Evolutionary conservation across 2,797 vertebrate species (phyloP).

Genomic region (Bovichtus variegatus): DNA sequence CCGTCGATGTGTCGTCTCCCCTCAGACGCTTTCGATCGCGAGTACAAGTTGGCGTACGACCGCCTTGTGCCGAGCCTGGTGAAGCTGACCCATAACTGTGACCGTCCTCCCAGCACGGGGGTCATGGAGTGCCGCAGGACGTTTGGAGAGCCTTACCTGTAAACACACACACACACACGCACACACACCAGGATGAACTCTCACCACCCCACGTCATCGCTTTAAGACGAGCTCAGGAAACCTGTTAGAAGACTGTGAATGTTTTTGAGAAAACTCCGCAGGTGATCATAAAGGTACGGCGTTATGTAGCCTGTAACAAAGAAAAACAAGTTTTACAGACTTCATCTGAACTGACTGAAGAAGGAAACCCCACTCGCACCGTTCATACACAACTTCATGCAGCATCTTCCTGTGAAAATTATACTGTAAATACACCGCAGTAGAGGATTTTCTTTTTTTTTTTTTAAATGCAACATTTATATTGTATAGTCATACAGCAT

Average conservation of each 20-base stretch:
- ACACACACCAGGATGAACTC: background rate
- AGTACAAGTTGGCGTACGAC: constrained; percentile 96
- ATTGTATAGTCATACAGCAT: constrained; percentile 75
- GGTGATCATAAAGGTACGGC: background rate
- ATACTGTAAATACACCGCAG: constrained; percentile 72
- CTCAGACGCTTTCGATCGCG: constrained; percentile 96
- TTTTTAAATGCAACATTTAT: constrained; percentile 79
- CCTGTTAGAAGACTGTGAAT: constrained; percentile 56
- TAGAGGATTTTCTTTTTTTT: constrained; percentile 63
- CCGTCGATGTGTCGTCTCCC: background rate
- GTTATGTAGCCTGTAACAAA: constrained; percentile 36
- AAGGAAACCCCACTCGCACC: constrained; percentile 19
- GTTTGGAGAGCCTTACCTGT: constrained; percentile 93
- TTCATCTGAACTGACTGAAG: background rate
- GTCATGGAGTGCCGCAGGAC: constrained; percentile 97
- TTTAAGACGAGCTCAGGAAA: constrained; percentile 77
- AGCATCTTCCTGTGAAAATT: constrained; percentile 43
- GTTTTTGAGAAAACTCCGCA: constrained; percentile 16
- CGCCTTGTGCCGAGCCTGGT: constrained; percentile 93
- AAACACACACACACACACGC: background rate
- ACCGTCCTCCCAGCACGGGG: constrained; percentile 93
- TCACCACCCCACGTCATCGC: constrained; percentile 10
- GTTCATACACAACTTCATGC: constrained; percentile 19
- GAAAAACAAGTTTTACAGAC: constrained; percentile 3
- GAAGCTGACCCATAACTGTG: constrained; percentile 96